phyloP scores from a whole-genome alignment of 2,797 vertebrate genomes.

The Pogonophryne albipinna region DNA sequence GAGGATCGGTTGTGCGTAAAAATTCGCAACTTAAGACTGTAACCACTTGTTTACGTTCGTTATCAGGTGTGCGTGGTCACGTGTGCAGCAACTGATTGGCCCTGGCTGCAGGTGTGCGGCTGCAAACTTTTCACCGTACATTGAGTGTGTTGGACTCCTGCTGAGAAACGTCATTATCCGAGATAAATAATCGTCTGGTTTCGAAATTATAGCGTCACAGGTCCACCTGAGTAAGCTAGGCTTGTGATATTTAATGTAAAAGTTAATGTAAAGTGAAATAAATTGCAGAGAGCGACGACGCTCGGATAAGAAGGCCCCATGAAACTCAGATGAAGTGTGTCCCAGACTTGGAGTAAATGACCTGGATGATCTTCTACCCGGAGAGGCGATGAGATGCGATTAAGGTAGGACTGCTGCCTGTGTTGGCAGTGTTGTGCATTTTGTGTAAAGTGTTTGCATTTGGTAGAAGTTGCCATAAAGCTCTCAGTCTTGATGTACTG shows the following conservation, averaged over 20 bases:
- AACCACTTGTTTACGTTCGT: background rate
- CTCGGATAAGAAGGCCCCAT: too few relatives aligned
- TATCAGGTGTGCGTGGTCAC: background rate
- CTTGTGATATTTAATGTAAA: background rate
- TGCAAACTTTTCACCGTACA: background rate
- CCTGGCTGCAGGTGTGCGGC: background rate
- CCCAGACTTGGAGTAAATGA: too few relatives aligned
- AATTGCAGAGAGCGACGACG: too few relatives aligned
- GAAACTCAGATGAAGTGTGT: too few relatives aligned
- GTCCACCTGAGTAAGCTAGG: background rate
- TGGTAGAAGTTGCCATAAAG: background rate
- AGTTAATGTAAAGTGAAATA: too few relatives aligned
- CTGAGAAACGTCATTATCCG: background rate
- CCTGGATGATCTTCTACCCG: too few relatives aligned
- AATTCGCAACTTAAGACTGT: background rate
- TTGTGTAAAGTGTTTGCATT: background rate
- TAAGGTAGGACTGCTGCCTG: too few relatives aligned
- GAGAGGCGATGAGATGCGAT: too few relatives aligned
- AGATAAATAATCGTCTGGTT: background rate
- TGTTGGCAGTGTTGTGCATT: background rate
- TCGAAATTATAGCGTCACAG: too few relatives aligned
- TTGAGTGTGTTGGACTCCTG: background rate
- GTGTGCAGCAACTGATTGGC: background rate
- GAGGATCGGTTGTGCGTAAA: background rate
- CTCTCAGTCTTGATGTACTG: too few relatives aligned